Conservation (phyloP, 1,140 invertebrate species). For the Popillia japonica region DNA sequence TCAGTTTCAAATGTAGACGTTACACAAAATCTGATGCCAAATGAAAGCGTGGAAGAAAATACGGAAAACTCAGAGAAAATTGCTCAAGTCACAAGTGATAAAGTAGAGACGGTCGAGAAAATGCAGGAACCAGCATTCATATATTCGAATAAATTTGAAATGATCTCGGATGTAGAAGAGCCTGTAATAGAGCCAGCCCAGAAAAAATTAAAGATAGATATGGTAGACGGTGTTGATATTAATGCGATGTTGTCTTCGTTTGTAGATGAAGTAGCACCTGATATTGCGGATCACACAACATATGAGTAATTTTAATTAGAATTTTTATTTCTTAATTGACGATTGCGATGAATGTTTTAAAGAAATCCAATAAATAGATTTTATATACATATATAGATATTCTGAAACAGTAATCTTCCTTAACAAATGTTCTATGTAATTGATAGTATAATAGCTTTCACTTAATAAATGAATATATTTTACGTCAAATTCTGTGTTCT, state of each 20-base stretch:
- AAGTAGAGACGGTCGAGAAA: background rate
- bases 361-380: background rate
- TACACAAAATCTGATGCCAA: background rate
- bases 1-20: background rate
- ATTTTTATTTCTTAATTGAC: background rate
- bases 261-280: background rate
- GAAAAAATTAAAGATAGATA: background rate
- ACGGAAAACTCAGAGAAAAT: background rate
- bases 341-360: conserved; percentile 9
- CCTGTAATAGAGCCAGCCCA: background rate
- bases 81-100: background rate
- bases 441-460: conserved; percentile 11
- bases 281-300: background rate
- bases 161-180: background rate
- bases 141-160: background rate
- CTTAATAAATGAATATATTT: background rate
- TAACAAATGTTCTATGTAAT: conserved; percentile 11
- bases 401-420: conserved; percentile 2
- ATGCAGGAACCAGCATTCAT: background rate
- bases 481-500: conserved; percentile 25
- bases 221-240: background rate
- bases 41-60: background rate
- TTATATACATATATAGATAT: background rate
- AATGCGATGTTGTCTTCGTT: conserved; percentile 5
- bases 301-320: background rate